Percentiles rank a stretch among this genome's conserved stretches.
These are phyloP conservation scores for Catocala nupta DNA, from an alignment of 2,888 invertebrate genomes.

Conservation along the genomic window DNA sequence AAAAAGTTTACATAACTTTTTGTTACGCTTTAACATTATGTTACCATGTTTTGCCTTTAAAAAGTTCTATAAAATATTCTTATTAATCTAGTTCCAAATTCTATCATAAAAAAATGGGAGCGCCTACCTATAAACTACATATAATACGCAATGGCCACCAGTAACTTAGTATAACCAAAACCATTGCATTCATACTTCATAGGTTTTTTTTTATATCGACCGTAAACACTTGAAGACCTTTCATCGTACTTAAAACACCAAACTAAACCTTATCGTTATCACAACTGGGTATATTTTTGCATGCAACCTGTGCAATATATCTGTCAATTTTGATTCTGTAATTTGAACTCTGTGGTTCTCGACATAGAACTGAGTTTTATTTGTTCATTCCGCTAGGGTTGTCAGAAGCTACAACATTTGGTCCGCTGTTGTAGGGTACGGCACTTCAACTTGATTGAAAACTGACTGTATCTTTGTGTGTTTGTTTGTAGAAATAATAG, in stretches of 20 bases:
- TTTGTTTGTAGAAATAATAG: conserved; percentile 80
- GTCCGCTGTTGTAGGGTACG: conserved; percentile 54
- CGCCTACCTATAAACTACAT: too few species aligned
- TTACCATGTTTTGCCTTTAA: too few species aligned
- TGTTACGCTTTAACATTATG: too few species aligned
- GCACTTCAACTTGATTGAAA: conserved; percentile 83
- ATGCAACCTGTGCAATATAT: not conserved
- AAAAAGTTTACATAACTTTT: too few species aligned
- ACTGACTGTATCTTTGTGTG: conserved; percentile 77
- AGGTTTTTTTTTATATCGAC: conserved; percentile 58
- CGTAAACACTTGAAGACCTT: conserved; percentile 58
- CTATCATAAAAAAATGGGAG: too few species aligned
- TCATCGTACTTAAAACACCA: not conserved
- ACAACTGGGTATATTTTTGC: not conserved
- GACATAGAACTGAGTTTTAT: conserved; percentile 7
- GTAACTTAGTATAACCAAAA: conserved; percentile 36
- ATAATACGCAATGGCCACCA: conserved; percentile 29
- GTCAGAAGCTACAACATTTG: conserved; percentile 72
- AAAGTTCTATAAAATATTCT: too few species aligned
- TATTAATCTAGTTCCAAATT: too few species aligned
- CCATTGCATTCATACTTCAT: conserved; percentile 55
- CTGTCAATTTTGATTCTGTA: conserved; percentile 2
- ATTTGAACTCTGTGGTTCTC: conserved; percentile 19
- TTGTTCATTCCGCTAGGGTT: conserved; percentile 36
- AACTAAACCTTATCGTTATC: conserved; percentile 14